Evolutionary conservation across 2,888 invertebrate species (phyloP), one percentile per base, ranked within the genome.

Genomic region (Amiota communis): DNA sequence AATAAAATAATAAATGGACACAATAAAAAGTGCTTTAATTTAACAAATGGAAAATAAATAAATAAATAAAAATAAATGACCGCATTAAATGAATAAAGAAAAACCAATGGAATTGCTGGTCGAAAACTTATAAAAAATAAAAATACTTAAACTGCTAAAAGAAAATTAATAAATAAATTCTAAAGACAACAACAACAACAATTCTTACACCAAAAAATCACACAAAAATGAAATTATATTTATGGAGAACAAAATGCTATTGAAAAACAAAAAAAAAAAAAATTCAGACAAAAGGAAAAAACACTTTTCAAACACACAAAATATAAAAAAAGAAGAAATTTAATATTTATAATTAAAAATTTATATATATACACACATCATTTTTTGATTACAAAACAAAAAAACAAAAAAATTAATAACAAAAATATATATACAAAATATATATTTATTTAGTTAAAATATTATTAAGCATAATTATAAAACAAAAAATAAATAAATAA

Each of bases 371-470:
- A 70, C 72, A 73, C 70, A 76, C 75, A 80, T 77, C 71, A 76
- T 59, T 74, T 57, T 69, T 70, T 63, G 49, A 70, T n/a, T n/a
- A n/a, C n/a, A n/a, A n/a, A n/a, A n/a, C n/a, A n/a, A 63, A 4
- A 36, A 36, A 36, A 36, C 36, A 36, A 36, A 36, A 36, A 68
- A 70, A 6, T 23, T 57, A 63, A 57, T 69, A 48, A 74, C 64
- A 69, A 20, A 76, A 51, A 75, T 65, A 76, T 56, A 74, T 64
- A 75, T 64, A 72, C 49, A 70, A 75, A 23, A 70, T 51, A 71
- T 74, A 72, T 78, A 78, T 80, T 78, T 79, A 80, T 80, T 81
- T 82, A 83, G 81, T 79, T 82, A 78, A 80, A 68, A 78, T 79
- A 79, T 81, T 81, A 81, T 78, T 78, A 83, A 81, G 77, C 67